phyloP scores from a whole-genome alignment of 1,140 invertebrate species.

The Tetraneura akinire region DNA sequence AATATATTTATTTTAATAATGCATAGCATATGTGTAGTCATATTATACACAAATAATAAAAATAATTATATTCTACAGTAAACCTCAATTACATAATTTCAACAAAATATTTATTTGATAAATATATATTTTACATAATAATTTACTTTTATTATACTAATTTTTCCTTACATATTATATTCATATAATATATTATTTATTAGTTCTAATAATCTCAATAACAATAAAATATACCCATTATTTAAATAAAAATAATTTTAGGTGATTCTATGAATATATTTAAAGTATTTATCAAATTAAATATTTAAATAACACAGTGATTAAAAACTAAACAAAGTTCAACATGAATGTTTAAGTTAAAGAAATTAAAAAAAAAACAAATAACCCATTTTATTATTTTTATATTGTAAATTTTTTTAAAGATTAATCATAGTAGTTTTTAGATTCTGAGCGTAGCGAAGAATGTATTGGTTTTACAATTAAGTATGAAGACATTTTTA shows the following conservation, averaged over 20 bases:
- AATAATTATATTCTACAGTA: background rate
- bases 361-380: too few relatives aligned
- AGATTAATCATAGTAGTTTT: too few relatives aligned
- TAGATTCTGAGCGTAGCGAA: too few relatives aligned
- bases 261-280: constrained; percentile 29
- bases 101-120: background rate
- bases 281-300: background rate
- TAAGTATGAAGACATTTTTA: too few relatives aligned
- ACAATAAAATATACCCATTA: background rate
- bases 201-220: background rate
- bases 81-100: background rate
- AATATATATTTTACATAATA: background rate
- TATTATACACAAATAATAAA: background rate
- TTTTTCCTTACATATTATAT: background rate
- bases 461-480: too few relatives aligned
- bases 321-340: background rate
- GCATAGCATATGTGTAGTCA: background rate
- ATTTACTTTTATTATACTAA: constrained; percentile 14
- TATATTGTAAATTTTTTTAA: too few relatives aligned
- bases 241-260: too few relatives aligned
- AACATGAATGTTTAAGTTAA: background rate
- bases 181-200: background rate
- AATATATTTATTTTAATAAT: background rate
- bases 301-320: background rate
- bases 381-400: too few relatives aligned